phyloP scores from a whole-genome alignment of 2,888 invertebrate genomes.

The Rhimphoctona megacephalus region DNA sequence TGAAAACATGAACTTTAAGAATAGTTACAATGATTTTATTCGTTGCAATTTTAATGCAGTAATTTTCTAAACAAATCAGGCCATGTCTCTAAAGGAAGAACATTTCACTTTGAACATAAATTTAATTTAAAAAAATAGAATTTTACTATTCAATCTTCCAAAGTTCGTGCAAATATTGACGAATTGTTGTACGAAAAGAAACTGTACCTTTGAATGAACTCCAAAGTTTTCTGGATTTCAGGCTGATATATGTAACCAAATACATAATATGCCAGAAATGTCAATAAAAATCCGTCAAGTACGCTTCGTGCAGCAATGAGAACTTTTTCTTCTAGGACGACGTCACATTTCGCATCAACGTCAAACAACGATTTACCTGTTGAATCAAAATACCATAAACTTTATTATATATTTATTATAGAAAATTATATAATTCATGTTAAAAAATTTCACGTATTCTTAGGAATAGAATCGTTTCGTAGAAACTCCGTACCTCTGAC shows the following conservation, averaged over 20 bases:
- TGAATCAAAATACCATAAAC: too few relatives aligned
- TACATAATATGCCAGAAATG: constrained; percentile 40
- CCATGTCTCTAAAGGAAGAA: too few relatives aligned
- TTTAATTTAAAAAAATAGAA: too few relatives aligned
- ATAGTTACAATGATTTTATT: too few relatives aligned
- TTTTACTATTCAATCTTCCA: too few relatives aligned
- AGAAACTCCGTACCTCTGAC: too few relatives aligned
- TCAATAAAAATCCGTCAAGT: constrained; percentile 39
- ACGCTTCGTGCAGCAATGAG: constrained; percentile 20
- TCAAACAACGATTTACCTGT: background rate
- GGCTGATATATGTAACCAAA: constrained; percentile 42
- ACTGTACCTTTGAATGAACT: constrained; percentile 56
- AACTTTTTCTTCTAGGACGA: constrained; percentile 27
- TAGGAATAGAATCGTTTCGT: too few relatives aligned
- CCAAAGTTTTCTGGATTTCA: constrained; percentile 33
- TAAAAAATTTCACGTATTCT: too few relatives aligned
- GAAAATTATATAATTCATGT: too few relatives aligned
- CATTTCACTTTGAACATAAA: too few relatives aligned
- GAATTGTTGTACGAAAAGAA: background rate
- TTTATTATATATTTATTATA: too few relatives aligned
- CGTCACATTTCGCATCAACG: constrained; percentile 31
- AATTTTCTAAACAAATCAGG: too few relatives aligned
- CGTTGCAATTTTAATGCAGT: background rate
- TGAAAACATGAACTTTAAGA: background rate
- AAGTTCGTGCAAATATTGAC: background rate